Base-by-base conservation (phyloP, 2,113 vertebrate genomes). In the Phyllostomus hastatus region DNA sequence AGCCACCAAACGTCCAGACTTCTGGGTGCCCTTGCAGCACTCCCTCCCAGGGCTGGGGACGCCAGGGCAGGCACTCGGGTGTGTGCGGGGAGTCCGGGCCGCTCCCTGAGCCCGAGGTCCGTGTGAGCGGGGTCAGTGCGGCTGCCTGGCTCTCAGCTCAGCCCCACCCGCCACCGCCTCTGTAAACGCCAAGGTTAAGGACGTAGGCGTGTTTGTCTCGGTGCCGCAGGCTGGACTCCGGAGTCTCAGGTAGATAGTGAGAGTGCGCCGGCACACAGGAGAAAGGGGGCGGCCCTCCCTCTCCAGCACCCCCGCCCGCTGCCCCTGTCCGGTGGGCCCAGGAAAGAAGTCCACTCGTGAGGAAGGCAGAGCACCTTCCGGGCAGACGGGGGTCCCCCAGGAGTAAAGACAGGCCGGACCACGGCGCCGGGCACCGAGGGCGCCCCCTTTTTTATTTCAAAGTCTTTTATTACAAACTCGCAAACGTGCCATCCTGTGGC, bases 251-350 rank as follows among this genome's bases (percentile, higher is more conserved):
- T 3, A 64, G 52, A 5, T 11, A 20, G 17, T 0, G 79, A 91
- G 66, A n/a, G 57, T n/a, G 16, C 1, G 4, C 59, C 59, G 38
- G n/a, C 46, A 20, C 0, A 0, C 20, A 2, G 22, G 10, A 2
- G 14, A 16, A 26, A 24, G 59, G 83, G 33, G 35, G n/a, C 8
- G 4, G 14, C 10, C 69, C 10, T 0, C 0, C 9, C 16, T 43
- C 54, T 28, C 57, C 8, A 0, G 15, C 14, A 11, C 19, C 9
- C 48, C 24, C 10, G 50, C 79, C 14, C 4, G 67, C 61, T 38
- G 31, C 2, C 10, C 8, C 1, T 3, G 1, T 48, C 85, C 41
- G 4, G 11, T 14, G 61, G 73, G 38, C 10, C 17, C 28, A 31
- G 35, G 20, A 54, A 46, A 88, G 61, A n/a, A 22, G 33, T 26